A percentile compares a stretch with the other conserved stretches of the same genome.
phyloP scores from a whole-genome alignment of 1,140 invertebrate species.

The Bombyx mandarina region DNA sequence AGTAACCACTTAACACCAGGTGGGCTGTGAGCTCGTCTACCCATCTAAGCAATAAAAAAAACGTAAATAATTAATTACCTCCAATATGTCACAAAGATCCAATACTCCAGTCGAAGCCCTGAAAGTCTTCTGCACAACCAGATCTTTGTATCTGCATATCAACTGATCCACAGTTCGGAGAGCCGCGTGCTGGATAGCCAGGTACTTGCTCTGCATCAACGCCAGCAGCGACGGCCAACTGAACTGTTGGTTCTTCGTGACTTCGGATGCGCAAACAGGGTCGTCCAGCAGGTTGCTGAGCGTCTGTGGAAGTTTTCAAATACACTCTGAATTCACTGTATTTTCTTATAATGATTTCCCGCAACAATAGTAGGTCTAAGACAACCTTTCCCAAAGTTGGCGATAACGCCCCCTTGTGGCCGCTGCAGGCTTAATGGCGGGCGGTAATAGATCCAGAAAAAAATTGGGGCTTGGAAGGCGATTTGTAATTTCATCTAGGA shows the following conservation, averaged over 20 bases:
- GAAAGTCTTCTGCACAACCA: conserved; percentile 49
- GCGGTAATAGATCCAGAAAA: no score
- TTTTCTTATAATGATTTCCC: no score
- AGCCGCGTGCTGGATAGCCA: conserved; percentile 53
- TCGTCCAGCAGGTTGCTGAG: conserved; percentile 53
- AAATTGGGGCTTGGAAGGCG: no score
- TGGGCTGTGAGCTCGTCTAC: no score
- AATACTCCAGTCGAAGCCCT: conserved; percentile 51
- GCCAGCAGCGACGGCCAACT: conserved; percentile 51
- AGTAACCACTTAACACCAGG: not conserved
- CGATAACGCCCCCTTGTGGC: no score
- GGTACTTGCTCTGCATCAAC: conserved; percentile 53
- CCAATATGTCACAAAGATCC: conserved; percentile 61
- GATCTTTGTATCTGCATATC: conserved; percentile 52
- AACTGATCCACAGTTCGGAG: conserved; percentile 52
- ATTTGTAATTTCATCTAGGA: no score
- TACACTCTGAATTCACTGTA: not conserved
- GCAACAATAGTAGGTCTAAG: no score
- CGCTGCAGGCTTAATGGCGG: no score
- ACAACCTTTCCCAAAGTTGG: no score
- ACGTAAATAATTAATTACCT: conserved; percentile 26
- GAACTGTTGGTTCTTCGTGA: conserved; percentile 60
- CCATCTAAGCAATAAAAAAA: not conserved
- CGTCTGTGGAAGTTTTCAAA: conserved; percentile 22
- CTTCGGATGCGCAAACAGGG: conserved; percentile 52